phyloP scores from a whole-genome alignment of 1,140 invertebrate species.

The Drosophila bifasciata region DNA sequence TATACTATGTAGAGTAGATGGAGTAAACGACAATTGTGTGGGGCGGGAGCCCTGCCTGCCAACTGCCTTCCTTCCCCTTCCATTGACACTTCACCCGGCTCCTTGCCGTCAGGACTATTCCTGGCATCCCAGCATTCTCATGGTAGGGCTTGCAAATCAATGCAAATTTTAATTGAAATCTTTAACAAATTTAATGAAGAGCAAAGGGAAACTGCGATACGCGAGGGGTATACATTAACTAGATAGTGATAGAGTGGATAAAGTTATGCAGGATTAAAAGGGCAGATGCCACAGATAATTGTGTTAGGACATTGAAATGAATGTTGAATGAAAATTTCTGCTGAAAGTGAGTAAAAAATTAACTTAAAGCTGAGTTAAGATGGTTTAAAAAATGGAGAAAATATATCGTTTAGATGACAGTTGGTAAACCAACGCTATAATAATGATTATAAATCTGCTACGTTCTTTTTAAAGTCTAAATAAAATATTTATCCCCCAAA shows the following conservation, averaged over 20 bases:
- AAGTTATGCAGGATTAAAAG: not conserved
- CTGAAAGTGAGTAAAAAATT: too few species aligned
- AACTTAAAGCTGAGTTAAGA: too few species aligned
- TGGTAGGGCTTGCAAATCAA: constrained; percentile 29
- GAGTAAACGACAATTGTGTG: constrained; percentile 50
- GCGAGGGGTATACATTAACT: constrained; percentile 12
- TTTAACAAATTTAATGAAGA: constrained; percentile 33
- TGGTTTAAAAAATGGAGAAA: too few species aligned
- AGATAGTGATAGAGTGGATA: too few species aligned
- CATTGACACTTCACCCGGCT: constrained; percentile 25
- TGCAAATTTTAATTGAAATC: constrained; percentile 59
- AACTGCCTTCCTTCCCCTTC: constrained; percentile 34
- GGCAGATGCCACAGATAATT: too few species aligned
- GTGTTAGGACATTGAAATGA: too few species aligned
- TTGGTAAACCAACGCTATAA: too few species aligned
- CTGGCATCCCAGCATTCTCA: constrained; percentile 2
- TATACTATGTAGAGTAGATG: constrained; percentile 22
- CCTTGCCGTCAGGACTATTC: not conserved
- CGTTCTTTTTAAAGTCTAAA: too few species aligned
- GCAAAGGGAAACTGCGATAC: not conserved
- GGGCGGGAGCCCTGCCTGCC: constrained; percentile 31
- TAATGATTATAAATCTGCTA: too few species aligned
- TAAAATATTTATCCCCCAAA: too few species aligned
- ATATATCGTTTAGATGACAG: too few species aligned
- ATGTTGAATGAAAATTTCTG: too few species aligned